Conservation (phyloP, 2,113 vertebrate genomes). For the Myiozetetes cayanensis region DNA sequence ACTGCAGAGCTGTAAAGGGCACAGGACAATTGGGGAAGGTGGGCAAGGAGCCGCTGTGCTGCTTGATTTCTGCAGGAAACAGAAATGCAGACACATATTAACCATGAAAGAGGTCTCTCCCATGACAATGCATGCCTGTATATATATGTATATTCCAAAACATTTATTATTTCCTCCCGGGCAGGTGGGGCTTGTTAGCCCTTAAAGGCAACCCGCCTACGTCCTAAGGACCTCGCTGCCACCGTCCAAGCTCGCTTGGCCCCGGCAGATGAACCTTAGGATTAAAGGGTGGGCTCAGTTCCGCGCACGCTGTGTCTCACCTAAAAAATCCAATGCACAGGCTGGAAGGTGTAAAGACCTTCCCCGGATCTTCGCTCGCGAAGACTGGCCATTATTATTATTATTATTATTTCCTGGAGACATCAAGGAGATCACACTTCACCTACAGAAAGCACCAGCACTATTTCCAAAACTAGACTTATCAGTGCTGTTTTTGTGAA, state of each 20-base stretch:
- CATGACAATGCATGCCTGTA: not conserved
- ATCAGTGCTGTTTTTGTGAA: not conserved
- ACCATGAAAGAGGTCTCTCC: not conserved
- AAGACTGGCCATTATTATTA: too few relatives aligned
- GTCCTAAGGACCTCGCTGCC: too few relatives aligned
- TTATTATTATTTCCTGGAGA: not conserved
- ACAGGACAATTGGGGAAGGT: not conserved
- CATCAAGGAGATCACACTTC: not conserved
- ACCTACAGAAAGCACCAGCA: not conserved
- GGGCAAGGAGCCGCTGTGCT: fast-evolving
- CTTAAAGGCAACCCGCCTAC: too few relatives aligned
- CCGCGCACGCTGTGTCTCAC: too few relatives aligned
- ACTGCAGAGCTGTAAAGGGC: not conserved
- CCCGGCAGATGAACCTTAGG: too few relatives aligned
- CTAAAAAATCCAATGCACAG: too few relatives aligned
- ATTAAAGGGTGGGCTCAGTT: too few relatives aligned
- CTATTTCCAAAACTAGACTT: not conserved
- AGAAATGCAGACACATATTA: not conserved
- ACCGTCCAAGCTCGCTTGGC: too few relatives aligned
- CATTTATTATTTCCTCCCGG: too few relatives aligned
- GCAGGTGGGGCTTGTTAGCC: too few relatives aligned
- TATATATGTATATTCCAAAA: not conserved
- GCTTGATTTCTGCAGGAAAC: not conserved
- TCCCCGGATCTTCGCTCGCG: too few relatives aligned
- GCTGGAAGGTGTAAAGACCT: too few relatives aligned